Percentiles rank a stretch among this genome's conserved stretches.
phyloP scores from a whole-genome alignment of 1,140 invertebrate species.

The Dryas iulia region DNA sequence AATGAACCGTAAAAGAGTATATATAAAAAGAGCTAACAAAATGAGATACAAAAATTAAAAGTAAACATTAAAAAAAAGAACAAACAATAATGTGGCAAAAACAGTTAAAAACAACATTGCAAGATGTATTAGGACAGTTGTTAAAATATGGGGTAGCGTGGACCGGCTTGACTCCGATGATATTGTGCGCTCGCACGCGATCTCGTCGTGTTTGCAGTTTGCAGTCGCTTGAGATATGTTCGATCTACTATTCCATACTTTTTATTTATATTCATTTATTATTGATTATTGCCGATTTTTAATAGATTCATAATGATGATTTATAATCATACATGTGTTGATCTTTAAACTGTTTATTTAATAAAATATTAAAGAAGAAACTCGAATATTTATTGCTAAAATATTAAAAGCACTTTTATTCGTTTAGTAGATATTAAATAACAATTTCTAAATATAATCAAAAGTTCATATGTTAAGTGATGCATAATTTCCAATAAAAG shows the following conservation, averaged over 20 bases:
- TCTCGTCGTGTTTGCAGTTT: conserved; percentile 57
- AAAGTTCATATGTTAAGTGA: conserved; percentile 22
- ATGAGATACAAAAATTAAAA: conserved; percentile 73
- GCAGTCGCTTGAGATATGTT: background rate
- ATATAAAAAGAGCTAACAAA: conserved; percentile 30
- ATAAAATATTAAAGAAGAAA: no score
- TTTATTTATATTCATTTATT: conserved; percentile 24
- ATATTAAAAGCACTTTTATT: no score
- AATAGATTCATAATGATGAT: no score
- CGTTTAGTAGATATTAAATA: no score
- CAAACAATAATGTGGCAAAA: conserved; percentile 75
- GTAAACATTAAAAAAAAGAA: conserved; percentile 70
- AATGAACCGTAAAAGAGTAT: conserved; percentile 22
- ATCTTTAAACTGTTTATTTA: no score
- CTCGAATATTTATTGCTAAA: no score
- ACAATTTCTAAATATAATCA: background rate
- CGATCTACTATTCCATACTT: conserved; percentile 39
- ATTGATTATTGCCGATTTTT: background rate
- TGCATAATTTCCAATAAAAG: conserved; percentile 28
- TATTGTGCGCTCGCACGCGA: conserved; percentile 74
- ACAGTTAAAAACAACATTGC: conserved; percentile 79
- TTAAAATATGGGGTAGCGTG: conserved; percentile 78
- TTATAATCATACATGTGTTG: no score
- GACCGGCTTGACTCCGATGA: conserved; percentile 59
- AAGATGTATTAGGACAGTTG: conserved; percentile 80